Conservation (phyloP, 2,888 invertebrate species). For the Harmothoe impar region DNA sequence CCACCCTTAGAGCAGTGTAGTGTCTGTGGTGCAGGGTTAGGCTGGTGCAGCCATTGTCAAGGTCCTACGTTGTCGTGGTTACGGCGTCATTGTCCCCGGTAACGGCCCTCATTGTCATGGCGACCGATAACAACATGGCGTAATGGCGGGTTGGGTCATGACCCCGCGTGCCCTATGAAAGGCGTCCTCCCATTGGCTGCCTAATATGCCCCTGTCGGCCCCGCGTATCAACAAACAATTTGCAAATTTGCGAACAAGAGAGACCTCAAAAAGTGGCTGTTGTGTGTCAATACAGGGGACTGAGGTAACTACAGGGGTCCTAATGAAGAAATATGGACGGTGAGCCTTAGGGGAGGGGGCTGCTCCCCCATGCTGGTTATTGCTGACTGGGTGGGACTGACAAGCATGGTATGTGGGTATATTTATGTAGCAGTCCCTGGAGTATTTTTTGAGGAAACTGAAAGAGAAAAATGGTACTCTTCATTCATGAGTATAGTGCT, state of each 20-base stretch:
- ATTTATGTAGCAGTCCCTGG: too few species aligned
- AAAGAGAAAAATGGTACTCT: too few species aligned
- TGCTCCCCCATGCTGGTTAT: too few species aligned
- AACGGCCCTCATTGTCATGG: constrained; percentile 56
- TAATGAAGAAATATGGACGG: constrained; percentile 47
- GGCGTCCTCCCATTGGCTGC: constrained; percentile 20
- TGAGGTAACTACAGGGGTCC: neutral
- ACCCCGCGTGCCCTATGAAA: constrained; percentile 41
- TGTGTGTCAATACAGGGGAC: neutral
- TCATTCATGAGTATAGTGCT: too few species aligned
- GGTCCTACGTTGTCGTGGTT: constrained; percentile 31
- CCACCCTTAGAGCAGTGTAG: too few species aligned
- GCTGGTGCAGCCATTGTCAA: neutral
- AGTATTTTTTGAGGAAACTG: too few species aligned
- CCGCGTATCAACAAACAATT: constrained; percentile 46
- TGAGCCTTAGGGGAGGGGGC: neutral
- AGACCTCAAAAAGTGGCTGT: neutral
- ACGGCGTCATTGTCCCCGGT: constrained; percentile 55
- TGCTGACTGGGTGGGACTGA: too few species aligned
- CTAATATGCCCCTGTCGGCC: neutral
- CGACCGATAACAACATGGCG: constrained; percentile 58
- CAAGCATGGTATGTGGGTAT: too few species aligned
- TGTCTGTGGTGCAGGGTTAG: neutral
- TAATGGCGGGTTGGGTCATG: constrained; percentile 55
- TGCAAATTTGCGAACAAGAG: constrained; percentile 51